These are phyloP conservation scores for Anabacerthia variegaticeps DNA, from an alignment of 2,797 vertebrate genomes.

Conservation along the genomic window DNA sequence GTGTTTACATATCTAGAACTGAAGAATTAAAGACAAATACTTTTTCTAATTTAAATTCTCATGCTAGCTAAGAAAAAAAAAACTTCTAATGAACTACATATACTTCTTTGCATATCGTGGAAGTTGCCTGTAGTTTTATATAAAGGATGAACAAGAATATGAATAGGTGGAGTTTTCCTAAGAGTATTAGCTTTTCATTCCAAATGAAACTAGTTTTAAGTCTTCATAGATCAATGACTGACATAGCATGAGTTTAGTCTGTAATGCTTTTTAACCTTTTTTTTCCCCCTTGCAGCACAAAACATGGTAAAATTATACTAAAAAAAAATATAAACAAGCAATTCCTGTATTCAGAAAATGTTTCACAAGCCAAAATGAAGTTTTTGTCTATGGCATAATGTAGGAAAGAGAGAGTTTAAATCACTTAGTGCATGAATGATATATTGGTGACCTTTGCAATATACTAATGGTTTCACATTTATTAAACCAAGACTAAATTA, in stretches of 20 bases:
- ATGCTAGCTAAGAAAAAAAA: background rate
- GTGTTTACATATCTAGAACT: background rate
- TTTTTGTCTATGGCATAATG: background rate
- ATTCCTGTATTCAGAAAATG: background rate
- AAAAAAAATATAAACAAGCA: rapidly evolving
- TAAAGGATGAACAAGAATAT: background rate
- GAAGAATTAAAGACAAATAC: background rate
- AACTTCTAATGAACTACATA: background rate
- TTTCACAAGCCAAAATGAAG: background rate
- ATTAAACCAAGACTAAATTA: background rate
- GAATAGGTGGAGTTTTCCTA: background rate
- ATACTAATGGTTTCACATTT: background rate
- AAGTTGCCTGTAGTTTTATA: background rate
- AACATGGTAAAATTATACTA: background rate
- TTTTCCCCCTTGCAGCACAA: background rate
- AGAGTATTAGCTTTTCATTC: background rate
- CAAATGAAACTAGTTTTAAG: background rate
- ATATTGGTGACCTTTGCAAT: background rate
- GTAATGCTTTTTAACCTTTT: background rate
- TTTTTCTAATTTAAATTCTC: background rate
- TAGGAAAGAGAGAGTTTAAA: background rate
- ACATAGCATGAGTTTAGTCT: background rate
- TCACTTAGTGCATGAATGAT: background rate
- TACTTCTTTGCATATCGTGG: background rate
- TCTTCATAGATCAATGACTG: background rate